Evolutionary conservation across 2,113 vertebrate species (phyloP).

Genomic region (Sakesphorus luctuosus): DNA sequence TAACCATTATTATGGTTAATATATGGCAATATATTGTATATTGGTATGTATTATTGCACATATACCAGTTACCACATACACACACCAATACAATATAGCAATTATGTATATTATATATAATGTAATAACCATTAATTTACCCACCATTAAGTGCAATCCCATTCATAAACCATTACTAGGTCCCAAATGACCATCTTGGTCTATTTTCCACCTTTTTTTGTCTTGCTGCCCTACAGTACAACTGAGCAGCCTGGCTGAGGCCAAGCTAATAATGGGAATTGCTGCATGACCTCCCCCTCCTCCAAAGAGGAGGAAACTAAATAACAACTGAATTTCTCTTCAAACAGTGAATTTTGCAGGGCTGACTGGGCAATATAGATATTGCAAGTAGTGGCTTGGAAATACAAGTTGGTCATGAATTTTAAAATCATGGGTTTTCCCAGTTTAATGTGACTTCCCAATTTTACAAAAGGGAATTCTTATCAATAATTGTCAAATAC

Average conservation of each 20-base stretch:
- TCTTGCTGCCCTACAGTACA: neutral
- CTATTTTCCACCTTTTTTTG: neutral
- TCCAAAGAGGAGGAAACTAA: neutral
- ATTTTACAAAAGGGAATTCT: neutral
- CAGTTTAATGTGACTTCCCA: neutral
- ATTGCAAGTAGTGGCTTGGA: fast-evolving
- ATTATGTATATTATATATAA: neutral
- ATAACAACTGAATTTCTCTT: neutral
- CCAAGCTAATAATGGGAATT: neutral
- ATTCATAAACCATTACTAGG: neutral
- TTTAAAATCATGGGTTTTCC: neutral
- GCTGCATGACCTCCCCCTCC: neutral
- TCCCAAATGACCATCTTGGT: neutral
- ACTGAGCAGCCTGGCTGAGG: neutral
- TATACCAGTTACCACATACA: neutral
- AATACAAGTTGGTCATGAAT: neutral
- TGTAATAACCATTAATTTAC: neutral
- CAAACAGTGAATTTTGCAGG: neutral
- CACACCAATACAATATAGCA: neutral
- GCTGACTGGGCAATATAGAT: neutral
- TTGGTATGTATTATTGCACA: neutral
- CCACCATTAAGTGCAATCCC: neutral
- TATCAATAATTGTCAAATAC: neutral
- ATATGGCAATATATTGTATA: neutral
- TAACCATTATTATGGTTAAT: neutral